Base-by-base conservation (phyloP, 2,888 invertebrate genomes). In the Brenthis hecate region DNA sequence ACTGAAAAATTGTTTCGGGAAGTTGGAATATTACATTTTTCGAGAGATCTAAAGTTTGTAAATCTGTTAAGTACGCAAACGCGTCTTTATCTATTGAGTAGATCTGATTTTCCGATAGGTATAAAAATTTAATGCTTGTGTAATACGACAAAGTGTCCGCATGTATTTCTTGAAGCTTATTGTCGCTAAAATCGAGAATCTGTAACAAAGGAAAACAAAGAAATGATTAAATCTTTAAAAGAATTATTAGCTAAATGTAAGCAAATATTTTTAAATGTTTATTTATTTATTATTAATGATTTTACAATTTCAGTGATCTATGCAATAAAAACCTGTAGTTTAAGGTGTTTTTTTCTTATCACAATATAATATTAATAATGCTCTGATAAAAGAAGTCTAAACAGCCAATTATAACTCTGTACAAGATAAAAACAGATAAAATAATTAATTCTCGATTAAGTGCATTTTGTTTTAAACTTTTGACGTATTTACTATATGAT, bases 41-140 rank as follows among this genome's bases (percentile, higher is more conserved):
- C 1, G 94, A 91, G 8, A 95, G 86, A 75, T 95, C 94, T 65
- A 95, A 79, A 0, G 92, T 93, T 76, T 94, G 89, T 11, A 95
- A 83, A 71, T 88, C 86, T 0, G 87, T 85, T 3, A 94, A 87
- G 1, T 88, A 82, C 0, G 83, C 78, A 69, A 95, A 93, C 0
- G 94, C 92, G 3, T 88, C 89, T n/a, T 94, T 90, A 65, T 94
- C 93, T 58, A 95, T 93, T 3, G 78, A 81, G 68, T 87, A 89
- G 50, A 95, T 93, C 76, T 94, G 92, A 78, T 95, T 95, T 73
- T 95, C 94, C 13, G 88, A 82, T 56, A 95, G 82, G 74, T 95
- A 95, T 48, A 95, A 82, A 74, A 86, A 94, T 72, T 87, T 91
- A 57, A 95, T 85, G 72, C 87, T 92, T 53, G 92, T 85, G 79